These are phyloP conservation scores for Myotis myotis DNA, from an alignment of 2,797 vertebrate genomes.

Conservation along the genomic window DNA sequence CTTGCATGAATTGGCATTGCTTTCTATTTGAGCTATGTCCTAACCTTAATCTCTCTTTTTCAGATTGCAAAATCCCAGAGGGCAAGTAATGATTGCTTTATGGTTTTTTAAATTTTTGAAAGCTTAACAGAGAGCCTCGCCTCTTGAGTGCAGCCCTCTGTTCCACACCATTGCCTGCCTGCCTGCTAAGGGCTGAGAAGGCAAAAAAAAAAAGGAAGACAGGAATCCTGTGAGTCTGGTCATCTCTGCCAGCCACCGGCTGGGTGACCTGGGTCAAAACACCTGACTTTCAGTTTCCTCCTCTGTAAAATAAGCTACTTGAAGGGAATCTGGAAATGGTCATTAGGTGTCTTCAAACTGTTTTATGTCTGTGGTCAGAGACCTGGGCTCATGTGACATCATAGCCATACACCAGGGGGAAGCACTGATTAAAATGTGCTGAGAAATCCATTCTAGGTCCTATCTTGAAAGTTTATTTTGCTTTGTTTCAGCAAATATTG, in stretches of 20 bases:
- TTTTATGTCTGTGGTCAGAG: not conserved
- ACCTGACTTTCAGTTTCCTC: not conserved
- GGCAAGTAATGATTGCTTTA: not conserved
- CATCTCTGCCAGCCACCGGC: too few species aligned
- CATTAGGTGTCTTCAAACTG: not conserved
- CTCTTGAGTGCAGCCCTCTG: not conserved
- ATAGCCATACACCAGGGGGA: not conserved
- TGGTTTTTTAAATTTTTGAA: not conserved
- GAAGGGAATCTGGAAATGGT: not conserved
- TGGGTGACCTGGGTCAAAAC: not conserved
- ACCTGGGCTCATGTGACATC: not conserved
- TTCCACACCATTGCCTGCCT: accelerated
- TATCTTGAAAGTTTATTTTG: not conserved
- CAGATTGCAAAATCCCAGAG: not conserved
- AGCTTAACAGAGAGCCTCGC: not conserved
- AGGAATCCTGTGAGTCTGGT: not conserved
- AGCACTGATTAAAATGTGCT: not conserved
- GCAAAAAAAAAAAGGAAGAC: too few species aligned
- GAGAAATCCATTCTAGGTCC: accelerated
- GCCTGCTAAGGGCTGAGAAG: not conserved
- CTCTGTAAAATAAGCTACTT: not conserved
- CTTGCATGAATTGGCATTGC: not conserved
- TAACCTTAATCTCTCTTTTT: not conserved
- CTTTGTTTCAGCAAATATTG: not conserved
- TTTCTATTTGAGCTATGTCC: not conserved